Evolutionary conservation across 2,113 vertebrate species (phyloP), one percentile per base, ranked within the genome.

Genomic region (Silurus glanis): DNA sequence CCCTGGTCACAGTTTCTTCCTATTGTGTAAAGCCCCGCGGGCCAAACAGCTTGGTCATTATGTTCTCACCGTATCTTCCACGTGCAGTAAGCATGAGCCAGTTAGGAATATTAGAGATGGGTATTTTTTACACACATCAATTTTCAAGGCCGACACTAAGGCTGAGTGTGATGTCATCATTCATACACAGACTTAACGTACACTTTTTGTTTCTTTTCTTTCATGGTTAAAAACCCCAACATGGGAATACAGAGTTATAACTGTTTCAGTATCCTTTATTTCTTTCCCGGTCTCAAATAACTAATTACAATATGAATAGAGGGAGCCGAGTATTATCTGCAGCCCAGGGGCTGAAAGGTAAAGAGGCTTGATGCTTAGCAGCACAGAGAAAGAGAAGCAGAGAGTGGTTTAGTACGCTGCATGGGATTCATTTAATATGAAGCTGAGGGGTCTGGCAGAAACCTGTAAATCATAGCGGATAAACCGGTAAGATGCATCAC

Each of bases 21-120:
- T 82, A 67, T 66, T 82, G 61, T 82, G 5, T 61, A 13, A 45
- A 19, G 21, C 51, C 45, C 61, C 61, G 23, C 23, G 53, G 86
- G 67, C 87, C 80, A 82, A 83, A 87, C 87, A 89, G 87, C 90
- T 89, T 91, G 92, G 90, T 91, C 69, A 82, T 91, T 91, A 94
- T 95, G 94, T 94, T 92, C 94, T 92, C 92, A 90, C 84, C 87
- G 88, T 92, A 93, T 90, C 90, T 87, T 58, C 84, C 91, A 91
- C 92, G 74, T 76, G 74, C 74, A 76, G 51, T n/a, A 55, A 76
- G 51, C 53, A 55, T 76, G 51, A 55, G 19, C 21, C 21, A 2
- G 9, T 51, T 37, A 37, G 14, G 59, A 45, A 59, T 58, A 59
- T 80, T 45, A 59, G 25, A 59, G 55, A 37, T 37, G n/a, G 17